These are phyloP conservation scores for Endotricha flammealis DNA, from an alignment of 2,888 invertebrate species.

Conservation along the genomic window DNA sequence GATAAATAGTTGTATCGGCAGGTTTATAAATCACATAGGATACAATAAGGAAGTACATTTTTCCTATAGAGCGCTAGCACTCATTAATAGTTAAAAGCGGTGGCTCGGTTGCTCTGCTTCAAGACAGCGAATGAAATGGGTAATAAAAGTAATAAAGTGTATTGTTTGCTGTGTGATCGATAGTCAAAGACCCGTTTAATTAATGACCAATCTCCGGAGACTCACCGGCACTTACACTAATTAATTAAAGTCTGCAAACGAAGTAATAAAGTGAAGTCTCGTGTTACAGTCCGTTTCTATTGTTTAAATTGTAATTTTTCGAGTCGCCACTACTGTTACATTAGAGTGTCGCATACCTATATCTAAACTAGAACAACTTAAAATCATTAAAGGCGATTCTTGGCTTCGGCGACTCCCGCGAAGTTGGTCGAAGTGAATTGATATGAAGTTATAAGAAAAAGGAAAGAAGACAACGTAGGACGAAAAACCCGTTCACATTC, in stretches of 20 bases:
- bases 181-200: constrained; percentile 67
- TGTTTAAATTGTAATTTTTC: constrained; percentile 11
- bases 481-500: too few species aligned
- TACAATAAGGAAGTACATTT: constrained; percentile 23
- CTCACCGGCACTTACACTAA: constrained; percentile 74
- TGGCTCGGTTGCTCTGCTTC: constrained; percentile 25
- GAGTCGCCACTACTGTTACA: too few species aligned
- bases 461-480: too few species aligned
- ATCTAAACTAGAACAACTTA: too few species aligned
- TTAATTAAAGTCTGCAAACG: constrained; percentile 67
- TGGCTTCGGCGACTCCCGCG: constrained; percentile 7
- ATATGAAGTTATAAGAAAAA: too few species aligned
- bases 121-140: constrained; percentile 55
- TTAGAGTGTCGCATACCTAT: too few species aligned
- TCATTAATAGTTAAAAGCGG: constrained; percentile 49
- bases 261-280: constrained; percentile 43
- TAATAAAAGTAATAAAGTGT: constrained; percentile 69
- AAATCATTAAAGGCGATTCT: too few species aligned
- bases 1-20: constrained; percentile 9
- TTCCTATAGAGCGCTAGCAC: constrained; percentile 20
- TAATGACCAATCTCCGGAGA: constrained; percentile 71
- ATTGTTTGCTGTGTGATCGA: constrained; percentile 69
- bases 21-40: constrained; percentile 18
- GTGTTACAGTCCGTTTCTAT: constrained; percentile 16
- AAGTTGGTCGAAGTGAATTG: constrained; percentile 9